Base-by-base conservation (phyloP, 2,113 vertebrate species). In the Xenopus borealis region DNA sequence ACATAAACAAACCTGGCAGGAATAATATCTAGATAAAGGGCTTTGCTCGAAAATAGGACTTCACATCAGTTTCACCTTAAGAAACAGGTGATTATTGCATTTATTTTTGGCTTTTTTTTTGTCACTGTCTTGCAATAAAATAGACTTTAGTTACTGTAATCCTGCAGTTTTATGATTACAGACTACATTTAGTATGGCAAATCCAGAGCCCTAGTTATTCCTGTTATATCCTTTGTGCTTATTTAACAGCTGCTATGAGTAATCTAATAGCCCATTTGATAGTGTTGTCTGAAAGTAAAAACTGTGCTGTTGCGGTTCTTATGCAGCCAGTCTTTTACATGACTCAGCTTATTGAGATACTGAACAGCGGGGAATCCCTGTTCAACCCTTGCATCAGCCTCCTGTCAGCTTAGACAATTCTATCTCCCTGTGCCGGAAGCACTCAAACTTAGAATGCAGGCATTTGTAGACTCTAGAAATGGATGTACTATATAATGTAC, bases 31-130 rank as follows among this genome's bases (percentile, higher is more conserved):
- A 2, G 30, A 69, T 82, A 79, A 78, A 75, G 19, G 82, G 81
- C 8, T 40, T 40, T 40, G 33, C 73, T 70, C 19, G 45, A 80
- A 63, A 55, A 23, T 55, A 80, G 47, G 68, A 52, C 17, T 79
- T 78, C 74, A 66, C 23, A 46, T 73, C 62, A 12, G 10, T 79
- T 62, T 84, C 80, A 83, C 78, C 55, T 71, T 81, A 53, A 19
- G 67, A 80, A 81, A 50, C 69, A 50, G 73, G 66, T 20, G 66
- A 83, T 79, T 13, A 57, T 30, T 74, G 19, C 13, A 68, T 19
- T 59, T 75, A 33, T 58, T 62, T 67, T 40, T 65, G 23, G 5
- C 8, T 40, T 40, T 27, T 40, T 40, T 27, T 40, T 40, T 40
- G 33, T 9, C 33, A 40, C 23, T 27, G 23, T 33, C 46, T 10